Conservation (phyloP, 1,140 invertebrate species). For the Scaptodrosophila lebanonensis region DNA sequence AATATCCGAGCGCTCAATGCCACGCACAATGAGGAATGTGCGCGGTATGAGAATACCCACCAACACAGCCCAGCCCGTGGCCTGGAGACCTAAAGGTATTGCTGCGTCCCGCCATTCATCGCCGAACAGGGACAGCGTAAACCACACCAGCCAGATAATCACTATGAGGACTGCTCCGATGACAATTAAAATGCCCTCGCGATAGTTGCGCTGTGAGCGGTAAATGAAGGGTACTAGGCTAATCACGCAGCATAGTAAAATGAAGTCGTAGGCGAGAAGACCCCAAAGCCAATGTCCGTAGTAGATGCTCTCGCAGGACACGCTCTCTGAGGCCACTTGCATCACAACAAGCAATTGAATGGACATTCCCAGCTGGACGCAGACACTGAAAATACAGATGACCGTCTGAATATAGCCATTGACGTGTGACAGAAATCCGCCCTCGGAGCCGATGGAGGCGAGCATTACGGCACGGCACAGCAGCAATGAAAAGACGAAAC, state of each 20-base stretch:
- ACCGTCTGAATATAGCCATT: slow-evolving; percentile 80
- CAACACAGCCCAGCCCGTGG: slow-evolving; percentile 79
- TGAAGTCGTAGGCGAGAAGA: slow-evolving; percentile 79
- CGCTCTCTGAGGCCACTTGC: slow-evolving; percentile 68
- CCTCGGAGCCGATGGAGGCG: slow-evolving; percentile 79
- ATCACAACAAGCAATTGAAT: slow-evolving; percentile 77
- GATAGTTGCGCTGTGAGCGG: slow-evolving; percentile 81
- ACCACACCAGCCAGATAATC: slow-evolving; percentile 79
- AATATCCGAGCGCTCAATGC: slow-evolving; percentile 79
- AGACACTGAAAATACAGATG: slow-evolving; percentile 79
- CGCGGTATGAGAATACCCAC: slow-evolving; percentile 81
- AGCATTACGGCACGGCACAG: slow-evolving; percentile 80
- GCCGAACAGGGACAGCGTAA: slow-evolving; percentile 77
- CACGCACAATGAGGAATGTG: slow-evolving; percentile 80
- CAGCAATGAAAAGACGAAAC: slow-evolving; percentile 79
- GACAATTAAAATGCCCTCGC: slow-evolving; percentile 79
- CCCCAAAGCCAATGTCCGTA: slow-evolving; percentile 76
- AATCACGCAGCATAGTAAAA: slow-evolving; percentile 79
- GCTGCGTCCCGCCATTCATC: slow-evolving; percentile 79
- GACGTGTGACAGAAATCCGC: slow-evolving; percentile 81
- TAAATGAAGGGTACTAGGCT: slow-evolving; percentile 79
- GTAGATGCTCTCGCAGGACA: slow-evolving; percentile 77
- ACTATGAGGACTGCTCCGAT: slow-evolving; percentile 66
- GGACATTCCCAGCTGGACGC: slow-evolving; percentile 79
- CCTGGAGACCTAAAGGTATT: slow-evolving; percentile 80